phyloP scores from a whole-genome alignment of 37 sponge, comb jelly and placozoan species.

The Spongilla lacustris region DNA sequence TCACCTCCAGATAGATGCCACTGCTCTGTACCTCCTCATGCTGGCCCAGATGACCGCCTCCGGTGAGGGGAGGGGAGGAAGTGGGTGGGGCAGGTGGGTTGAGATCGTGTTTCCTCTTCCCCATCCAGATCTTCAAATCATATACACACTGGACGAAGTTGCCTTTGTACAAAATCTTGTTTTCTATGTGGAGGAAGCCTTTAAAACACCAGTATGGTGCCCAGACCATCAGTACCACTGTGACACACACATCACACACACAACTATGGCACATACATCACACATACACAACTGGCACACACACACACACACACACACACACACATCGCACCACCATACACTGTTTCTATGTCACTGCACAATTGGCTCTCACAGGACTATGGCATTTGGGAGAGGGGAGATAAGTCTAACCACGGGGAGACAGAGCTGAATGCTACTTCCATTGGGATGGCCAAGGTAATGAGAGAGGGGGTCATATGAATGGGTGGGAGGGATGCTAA shows the following conservation, averaged over 20 bases:
- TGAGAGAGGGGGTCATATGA: not conserved
- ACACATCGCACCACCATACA: not conserved
- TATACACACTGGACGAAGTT: constrained; percentile 89
- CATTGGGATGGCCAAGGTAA: constrained; percentile 95
- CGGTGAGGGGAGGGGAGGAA: constrained; percentile 30
- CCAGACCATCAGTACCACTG: too few relatives aligned
- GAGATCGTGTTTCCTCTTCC: not conserved
- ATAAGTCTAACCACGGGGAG: constrained; percentile 93
- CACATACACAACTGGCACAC: not conserved
- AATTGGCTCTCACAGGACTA: constrained; percentile 69
- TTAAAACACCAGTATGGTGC: constrained; percentile 79
- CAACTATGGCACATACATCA: not conserved
- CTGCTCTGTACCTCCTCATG: constrained; percentile 85
- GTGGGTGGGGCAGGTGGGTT: not conserved
- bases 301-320: not conserved
- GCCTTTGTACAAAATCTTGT: constrained; percentile 92
- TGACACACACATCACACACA: not conserved
- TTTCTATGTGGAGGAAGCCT: constrained; percentile 90
- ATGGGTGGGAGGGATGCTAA: too few relatives aligned
- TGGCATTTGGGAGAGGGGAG: constrained; percentile 98
- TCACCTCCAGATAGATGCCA: constrained; percentile 95
- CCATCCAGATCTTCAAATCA: constrained; percentile 69
- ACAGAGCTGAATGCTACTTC: constrained; percentile 94
- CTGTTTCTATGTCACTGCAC: not conserved
- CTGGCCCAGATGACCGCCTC: constrained; percentile 95